These are phyloP conservation scores for Crepidodera aurea DNA, from an alignment of 2,888 invertebrate species.

Conservation along the genomic window DNA sequence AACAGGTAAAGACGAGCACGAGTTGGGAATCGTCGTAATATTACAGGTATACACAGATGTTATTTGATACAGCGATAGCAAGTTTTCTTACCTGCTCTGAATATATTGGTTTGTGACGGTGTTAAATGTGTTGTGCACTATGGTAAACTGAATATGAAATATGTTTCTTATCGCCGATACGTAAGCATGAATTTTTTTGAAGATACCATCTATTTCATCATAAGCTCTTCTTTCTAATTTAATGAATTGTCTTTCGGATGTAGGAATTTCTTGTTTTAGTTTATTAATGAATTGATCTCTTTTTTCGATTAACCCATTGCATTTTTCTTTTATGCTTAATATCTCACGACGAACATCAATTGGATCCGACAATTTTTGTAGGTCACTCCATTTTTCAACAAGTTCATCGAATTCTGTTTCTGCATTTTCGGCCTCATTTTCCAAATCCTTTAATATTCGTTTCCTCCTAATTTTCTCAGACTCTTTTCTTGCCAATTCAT, in stretches of 20 bases:
- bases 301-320: conserved; percentile 71
- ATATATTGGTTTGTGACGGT: conserved; percentile 35
- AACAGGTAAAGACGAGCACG: no score
- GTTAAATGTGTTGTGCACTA: conserved; percentile 72
- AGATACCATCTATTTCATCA: conserved; percentile 81
- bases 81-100: neutral
- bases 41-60: no score
- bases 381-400: conserved; percentile 70
- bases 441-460: conserved; percentile 57
- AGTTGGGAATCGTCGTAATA: no score
- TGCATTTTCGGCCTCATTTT: conserved; percentile 72
- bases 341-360: conserved; percentile 76
- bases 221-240: conserved; percentile 74
- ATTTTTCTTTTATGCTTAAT: conserved; percentile 71
- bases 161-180: conserved; percentile 75
- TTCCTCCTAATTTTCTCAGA: neutral
- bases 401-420: conserved; percentile 73
- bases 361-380: conserved; percentile 73
- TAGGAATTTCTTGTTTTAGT: conserved; percentile 74
- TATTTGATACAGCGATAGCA: no score
- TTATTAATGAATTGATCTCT: conserved; percentile 76
- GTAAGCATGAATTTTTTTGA: conserved; percentile 86
- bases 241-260: conserved; percentile 70
- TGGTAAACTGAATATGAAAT: conserved; percentile 75
- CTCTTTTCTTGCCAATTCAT: neutral